Percentiles rank a stretch among this genome's conserved stretches.
These are phyloP conservation scores for Herpetotheres cachinnans DNA, from an alignment of 2,113 vertebrate species.

Conservation along the genomic window DNA sequence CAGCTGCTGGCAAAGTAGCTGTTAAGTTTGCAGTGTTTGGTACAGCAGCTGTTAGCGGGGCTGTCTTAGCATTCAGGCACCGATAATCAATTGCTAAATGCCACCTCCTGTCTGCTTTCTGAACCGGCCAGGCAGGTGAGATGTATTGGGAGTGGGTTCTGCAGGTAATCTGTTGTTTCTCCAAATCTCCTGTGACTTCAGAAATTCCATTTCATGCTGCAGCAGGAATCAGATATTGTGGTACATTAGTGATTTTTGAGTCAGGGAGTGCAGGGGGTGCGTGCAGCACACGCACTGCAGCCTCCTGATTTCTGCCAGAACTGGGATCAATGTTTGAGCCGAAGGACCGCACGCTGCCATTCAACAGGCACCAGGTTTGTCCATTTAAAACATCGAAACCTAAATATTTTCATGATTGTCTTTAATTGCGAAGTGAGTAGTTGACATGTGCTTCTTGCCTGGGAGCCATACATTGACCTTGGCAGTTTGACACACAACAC, in stretches of 20 bases:
- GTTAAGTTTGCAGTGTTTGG: background rate
- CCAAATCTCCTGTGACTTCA: background rate
- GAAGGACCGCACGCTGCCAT: background rate
- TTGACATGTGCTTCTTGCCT: rapidly evolving
- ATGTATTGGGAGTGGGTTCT: background rate
- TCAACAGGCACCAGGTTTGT: background rate
- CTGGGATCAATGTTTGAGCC: background rate
- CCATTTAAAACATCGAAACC: background rate
- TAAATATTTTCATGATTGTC: background rate
- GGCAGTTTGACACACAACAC: background rate
- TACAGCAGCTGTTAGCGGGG: background rate
- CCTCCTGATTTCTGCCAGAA: background rate
- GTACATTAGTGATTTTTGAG: background rate
- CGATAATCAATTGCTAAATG: background rate
- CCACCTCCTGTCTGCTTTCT: background rate
- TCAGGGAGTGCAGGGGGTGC: background rate
- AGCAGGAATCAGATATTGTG: background rate
- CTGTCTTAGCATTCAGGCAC: background rate
- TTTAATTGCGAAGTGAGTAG: background rate
- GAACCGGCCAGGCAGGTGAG: background rate
- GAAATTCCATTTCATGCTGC: background rate
- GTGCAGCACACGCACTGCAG: rapidly evolving
- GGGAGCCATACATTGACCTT: background rate
- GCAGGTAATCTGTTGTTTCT: background rate
- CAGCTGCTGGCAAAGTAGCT: background rate